Evolutionary conservation across 2,797 vertebrate species (phyloP).

Genomic region (Peromyscus melanophrys): DNA sequence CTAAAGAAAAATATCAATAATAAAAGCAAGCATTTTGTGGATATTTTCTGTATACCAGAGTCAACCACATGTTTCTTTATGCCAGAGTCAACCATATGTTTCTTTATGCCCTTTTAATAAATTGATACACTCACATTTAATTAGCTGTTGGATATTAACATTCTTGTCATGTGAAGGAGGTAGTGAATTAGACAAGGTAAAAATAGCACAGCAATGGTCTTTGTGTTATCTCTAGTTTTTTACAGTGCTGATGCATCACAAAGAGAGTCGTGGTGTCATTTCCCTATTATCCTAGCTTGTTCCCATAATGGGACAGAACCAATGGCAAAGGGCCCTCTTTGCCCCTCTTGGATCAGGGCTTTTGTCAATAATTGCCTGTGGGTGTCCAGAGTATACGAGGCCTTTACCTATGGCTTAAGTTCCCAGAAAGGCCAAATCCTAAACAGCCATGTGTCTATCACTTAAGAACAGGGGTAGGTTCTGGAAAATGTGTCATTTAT

Average conservation of each 20-base stretch:
- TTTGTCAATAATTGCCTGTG: neutral
- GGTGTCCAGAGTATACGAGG: neutral
- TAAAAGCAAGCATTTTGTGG: accelerated
- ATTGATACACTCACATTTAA: too few relatives aligned
- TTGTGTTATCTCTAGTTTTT: neutral
- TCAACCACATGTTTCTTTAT: neutral
- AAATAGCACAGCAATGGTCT: neutral
- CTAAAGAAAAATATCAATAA: too few relatives aligned
- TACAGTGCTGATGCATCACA: accelerated
- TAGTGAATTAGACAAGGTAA: accelerated
- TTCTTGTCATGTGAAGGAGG: too few relatives aligned
- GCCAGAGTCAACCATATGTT: neutral
- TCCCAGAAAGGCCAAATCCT: neutral
- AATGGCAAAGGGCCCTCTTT: neutral
- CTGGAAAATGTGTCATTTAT: neutral
- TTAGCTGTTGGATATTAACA: accelerated
- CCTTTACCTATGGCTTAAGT: neutral
- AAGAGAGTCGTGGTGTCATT: neutral
- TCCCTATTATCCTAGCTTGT: neutral
- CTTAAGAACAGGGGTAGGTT: neutral
- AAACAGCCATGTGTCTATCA: neutral
- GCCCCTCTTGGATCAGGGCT: neutral
- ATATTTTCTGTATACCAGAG: neutral
- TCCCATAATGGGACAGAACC: neutral
- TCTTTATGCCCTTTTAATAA: too few relatives aligned